Evolutionary conservation across 2,113 vertebrate genomes (phyloP).

Genomic region (Heterochromis multidens): DNA sequence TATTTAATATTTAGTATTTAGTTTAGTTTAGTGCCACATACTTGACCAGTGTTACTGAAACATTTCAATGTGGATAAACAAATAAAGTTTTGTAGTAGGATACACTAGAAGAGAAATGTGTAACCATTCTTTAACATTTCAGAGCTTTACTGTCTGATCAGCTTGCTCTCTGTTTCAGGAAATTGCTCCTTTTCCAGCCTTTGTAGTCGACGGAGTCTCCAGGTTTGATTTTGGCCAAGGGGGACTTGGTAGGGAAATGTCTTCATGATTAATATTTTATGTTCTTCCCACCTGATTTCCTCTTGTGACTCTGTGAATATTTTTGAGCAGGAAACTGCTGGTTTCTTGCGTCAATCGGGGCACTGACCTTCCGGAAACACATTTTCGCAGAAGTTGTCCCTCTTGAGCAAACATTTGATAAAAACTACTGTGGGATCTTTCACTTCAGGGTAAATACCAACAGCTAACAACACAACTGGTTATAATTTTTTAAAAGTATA

Average conservation of each 20-base stretch:
- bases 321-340: conserved; percentile 72
- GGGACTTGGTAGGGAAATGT: conserved; percentile 43
- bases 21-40: too few relatives aligned
- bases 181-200: conserved; percentile 34
- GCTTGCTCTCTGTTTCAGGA: conserved; percentile 29
- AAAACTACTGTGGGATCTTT: conserved; percentile 73
- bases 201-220: conserved; percentile 61
- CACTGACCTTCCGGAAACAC: conserved; percentile 63
- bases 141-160: neutral
- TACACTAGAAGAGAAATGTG: neutral
- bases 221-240: conserved; percentile 76
- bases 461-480: neutral
- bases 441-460: conserved; percentile 70
- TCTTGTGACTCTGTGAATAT: neutral
- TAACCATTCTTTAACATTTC: neutral
- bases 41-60: too few relatives aligned
- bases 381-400: conserved; percentile 65
- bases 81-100: neutral
- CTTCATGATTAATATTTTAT: neutral
- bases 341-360: conserved; percentile 75
- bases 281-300: neutral
- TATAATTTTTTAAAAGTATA: neutral
- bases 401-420: conserved; percentile 51
- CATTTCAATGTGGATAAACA: neutral
- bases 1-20: too few relatives aligned